phyloP scores from a whole-genome alignment of 2,797 vertebrate species.

The Diplodus sargus region DNA sequence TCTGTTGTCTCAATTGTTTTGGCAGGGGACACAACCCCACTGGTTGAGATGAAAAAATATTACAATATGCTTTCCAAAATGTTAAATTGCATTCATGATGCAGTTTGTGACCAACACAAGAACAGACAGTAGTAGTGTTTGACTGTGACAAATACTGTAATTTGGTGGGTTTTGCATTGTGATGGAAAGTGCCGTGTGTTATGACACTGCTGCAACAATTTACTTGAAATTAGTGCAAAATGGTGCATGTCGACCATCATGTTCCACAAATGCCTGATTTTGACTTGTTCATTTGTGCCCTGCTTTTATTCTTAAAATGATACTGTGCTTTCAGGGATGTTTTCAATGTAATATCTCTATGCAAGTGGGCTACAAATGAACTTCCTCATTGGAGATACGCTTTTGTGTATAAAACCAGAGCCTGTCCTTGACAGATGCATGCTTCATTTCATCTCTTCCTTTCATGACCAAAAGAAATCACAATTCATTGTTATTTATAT shows the following conservation, averaged over 20 bases:
- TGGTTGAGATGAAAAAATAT: background rate
- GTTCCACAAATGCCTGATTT: slow-evolving; percentile 24
- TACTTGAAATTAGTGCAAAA: slow-evolving; percentile 17
- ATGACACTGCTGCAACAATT: background rate
- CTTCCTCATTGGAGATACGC: slow-evolving; percentile 42
- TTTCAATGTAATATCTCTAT: background rate
- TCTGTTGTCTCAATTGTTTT: background rate
- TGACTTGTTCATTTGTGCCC: slow-evolving; percentile 56
- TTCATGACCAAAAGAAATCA: slow-evolving; percentile 40
- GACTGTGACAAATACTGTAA: slow-evolving; percentile 21
- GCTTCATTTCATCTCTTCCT: slow-evolving; percentile 48
- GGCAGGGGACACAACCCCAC: background rate
- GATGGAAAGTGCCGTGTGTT: background rate
- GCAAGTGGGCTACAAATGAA: slow-evolving; percentile 62
- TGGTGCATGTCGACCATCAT: slow-evolving; percentile 31
- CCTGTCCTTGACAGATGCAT: slow-evolving; percentile 54
- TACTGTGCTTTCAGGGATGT: slow-evolving; percentile 4
- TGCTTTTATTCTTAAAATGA: slow-evolving; percentile 6
- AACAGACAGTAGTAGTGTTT: slow-evolving; percentile 9
- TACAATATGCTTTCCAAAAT: background rate
- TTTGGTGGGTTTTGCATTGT: slow-evolving; percentile 24
- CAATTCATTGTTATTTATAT: slow-evolving; percentile 52
- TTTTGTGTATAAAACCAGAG: slow-evolving; percentile 9
- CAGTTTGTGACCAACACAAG: background rate
- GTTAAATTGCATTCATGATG: background rate